Percentiles rank a stretch among this genome's conserved stretches.
Conservation (phyloP, 2,797 vertebrate species). For the Pseudocheirus occidentalis region DNA sequence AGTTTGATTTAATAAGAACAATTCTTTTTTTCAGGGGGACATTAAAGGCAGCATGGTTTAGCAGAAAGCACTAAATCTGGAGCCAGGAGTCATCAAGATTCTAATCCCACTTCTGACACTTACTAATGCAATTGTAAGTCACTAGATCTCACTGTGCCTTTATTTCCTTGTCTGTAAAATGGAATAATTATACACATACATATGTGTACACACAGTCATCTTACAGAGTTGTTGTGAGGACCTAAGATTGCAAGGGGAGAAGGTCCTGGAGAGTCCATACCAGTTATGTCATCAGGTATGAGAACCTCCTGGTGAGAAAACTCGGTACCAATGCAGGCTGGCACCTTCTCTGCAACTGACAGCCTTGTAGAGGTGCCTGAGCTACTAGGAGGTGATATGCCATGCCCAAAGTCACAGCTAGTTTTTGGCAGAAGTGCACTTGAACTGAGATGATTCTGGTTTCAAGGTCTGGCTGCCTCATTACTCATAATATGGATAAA, state of each 20-base stretch:
- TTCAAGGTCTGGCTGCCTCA: neutral
- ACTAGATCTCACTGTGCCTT: neutral
- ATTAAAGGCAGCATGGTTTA: neutral
- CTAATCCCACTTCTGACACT: neutral
- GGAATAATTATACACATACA: neutral
- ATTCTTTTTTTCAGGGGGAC: neutral
- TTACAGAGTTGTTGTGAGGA: too few relatives aligned
- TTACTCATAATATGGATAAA: neutral
- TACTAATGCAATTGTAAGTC: neutral
- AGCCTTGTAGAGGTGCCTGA: neutral
- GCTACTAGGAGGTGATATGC: neutral
- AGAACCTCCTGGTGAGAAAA: too few relatives aligned
- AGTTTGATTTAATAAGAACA: conserved; percentile 19
- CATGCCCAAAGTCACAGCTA: neutral
- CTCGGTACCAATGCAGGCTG: too few relatives aligned
- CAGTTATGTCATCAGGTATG: too few relatives aligned
- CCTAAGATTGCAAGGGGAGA: too few relatives aligned
- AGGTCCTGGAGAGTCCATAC: too few relatives aligned
- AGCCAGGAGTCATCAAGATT: neutral
- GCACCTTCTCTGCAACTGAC: too few relatives aligned
- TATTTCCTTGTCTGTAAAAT: neutral
- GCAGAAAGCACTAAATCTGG: neutral
- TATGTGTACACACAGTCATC: too few relatives aligned
- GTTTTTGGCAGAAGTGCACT: neutral
- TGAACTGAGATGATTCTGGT: neutral